phyloP scores from a whole-genome alignment of 2,888 invertebrate species.

The Eubasilissa splendida region DNA sequence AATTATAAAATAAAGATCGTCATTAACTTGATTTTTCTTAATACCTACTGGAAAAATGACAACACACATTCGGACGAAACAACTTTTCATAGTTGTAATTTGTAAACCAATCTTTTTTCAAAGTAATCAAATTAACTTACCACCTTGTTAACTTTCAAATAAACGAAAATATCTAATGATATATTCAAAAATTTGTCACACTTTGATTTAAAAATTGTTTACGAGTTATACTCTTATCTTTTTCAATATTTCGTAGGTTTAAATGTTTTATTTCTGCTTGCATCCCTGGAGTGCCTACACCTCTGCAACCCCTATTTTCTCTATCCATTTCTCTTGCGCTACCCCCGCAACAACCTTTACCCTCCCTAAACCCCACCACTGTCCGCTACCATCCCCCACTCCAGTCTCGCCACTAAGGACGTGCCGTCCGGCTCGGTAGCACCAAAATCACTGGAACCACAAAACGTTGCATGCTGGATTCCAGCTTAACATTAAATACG shows the following conservation, averaged over 20 bases:
- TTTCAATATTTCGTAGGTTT: neutral
- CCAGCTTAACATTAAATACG: no score
- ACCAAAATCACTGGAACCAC: neutral
- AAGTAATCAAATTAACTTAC: neutral
- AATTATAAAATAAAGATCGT: no score
- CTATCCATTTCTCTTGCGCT: conserved; percentile 3
- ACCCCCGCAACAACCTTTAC: neutral
- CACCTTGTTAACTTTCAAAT: neutral
- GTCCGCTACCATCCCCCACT: neutral
- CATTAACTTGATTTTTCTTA: no score
- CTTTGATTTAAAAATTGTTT: neutral
- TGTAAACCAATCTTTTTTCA: no score
- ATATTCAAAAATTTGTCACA: neutral
- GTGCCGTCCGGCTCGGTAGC: conserved; percentile 27
- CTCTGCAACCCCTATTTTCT: conserved; percentile 28
- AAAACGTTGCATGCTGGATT: neutral
- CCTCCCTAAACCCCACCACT: neutral
- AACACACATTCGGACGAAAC: no score
- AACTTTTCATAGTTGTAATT: no score
- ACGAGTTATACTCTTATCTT: no score
- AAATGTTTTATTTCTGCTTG: neutral
- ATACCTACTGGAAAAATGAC: no score
- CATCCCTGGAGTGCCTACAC: conserved; percentile 28
- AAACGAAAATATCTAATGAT: neutral
- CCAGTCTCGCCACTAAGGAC: conserved; percentile 44